Base-by-base conservation (phyloP, 2,797 vertebrate species). In the Smutsia gigantea region DNA sequence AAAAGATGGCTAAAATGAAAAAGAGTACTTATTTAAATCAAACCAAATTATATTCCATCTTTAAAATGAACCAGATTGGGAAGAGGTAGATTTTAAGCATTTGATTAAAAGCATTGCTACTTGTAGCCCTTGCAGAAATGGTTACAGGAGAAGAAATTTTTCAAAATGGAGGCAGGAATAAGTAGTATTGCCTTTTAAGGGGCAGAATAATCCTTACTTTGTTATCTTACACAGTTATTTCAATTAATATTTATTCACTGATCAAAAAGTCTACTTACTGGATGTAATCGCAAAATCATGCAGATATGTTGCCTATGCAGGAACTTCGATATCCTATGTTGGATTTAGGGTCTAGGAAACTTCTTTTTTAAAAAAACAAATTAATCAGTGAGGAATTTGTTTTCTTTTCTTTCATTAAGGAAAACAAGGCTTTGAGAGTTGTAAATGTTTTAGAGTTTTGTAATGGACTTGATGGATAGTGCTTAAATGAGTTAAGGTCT, bases 401-500 rank as follows among this genome's bases (percentile, higher is more conserved):
- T 71, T 98, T 93, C 71, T 94, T 53, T 97, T 69, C 64, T 96
- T 97, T 69, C n/a, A 61, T 95, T 96, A 96, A 97, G 92, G 64
- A 81, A 84, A 97, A 85, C 83, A 79, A 82, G 53, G 31, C 94
- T 97, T 96, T 93, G 63, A 84, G 85, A 96, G 94, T 96, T 0
- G 0, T 77, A 96, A 46, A 93, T 2, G 7, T 94, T 97, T 94
- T 83, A 90, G 69, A 79, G 75, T 97, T 97, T 98, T 85, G 39
- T 95, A 96, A 94, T 78, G 97, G 94, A 97, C 96, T 97, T 94
- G 81, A 95, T 96, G 75, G 63, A 84, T 94, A 96, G 86, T 95
- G 25, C 95, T 97, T 97, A 98, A 97, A 97, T 98, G 75, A 97
- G 94, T 97, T 97, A 93, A 64, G n/a, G 69, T 96, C 82, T 90